Evolutionary conservation across 2,797 vertebrate species (phyloP), one percentile per base, ranked within the genome.

Genomic region (Helarctos malayanus): DNA sequence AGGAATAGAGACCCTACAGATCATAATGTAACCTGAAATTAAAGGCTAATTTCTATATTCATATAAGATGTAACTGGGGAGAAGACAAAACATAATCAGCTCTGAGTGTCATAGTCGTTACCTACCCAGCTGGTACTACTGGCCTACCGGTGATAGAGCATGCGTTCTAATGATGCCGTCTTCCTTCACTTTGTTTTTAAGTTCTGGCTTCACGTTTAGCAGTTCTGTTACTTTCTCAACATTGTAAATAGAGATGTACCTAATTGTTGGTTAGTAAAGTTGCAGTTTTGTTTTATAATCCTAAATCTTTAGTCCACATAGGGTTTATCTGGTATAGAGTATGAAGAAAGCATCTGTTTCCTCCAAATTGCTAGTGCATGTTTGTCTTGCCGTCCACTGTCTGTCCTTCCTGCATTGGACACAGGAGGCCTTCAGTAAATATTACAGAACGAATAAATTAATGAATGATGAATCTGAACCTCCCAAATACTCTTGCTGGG

Each of bases 371-470:
- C 29, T 88, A 57, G 75, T 52, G 21, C 25, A 27, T n/a, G 9
- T 86, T 80, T 69, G 56, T 89, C 63, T 52, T 81, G 3, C 61
- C 71, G 89, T 49, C 19, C 57, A 38, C 18, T 25, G n/a, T 85
- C 45, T 96, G 12, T 89, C 35, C 5, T 69, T 91, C 35, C 7
- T 63, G 69, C 32, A 35, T 4, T 38, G 27, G 87, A 38, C 71
- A 92, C 65, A 87, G 83, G 75, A 68, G 54, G 21, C 38, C 68
- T 78, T 94, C 57, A 38, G n/a, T 92, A 97, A 93, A 90, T 95
- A 94, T 97, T 97, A 78, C 25, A 71, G 56, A 88, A 92, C 54
- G 90, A 97, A 97, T 95, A 95, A 95, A 88, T 89, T 82, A 94
- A 91, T 76, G 59, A 90, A 41, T 21, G 47, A 90, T 87, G 89